These are phyloP conservation scores for Elegia similella DNA, from an alignment of 2,888 invertebrate genomes.

Conservation along the genomic window DNA sequence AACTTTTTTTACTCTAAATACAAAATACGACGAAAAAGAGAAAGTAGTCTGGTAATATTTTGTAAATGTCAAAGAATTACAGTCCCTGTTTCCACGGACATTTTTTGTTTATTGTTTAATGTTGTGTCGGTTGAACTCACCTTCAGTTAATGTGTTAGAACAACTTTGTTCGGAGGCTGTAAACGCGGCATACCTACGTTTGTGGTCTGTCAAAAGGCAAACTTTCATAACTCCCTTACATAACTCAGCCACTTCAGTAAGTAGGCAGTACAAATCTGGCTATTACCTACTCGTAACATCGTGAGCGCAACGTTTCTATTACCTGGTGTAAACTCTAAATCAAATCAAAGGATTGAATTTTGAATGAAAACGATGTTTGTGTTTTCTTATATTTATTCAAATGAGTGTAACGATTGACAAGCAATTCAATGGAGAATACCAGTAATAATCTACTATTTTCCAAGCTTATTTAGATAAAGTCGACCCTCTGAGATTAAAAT, in stretches of 20 bases:
- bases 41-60: background rate
- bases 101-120: background rate
- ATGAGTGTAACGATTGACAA: too few relatives aligned
- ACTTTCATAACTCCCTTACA: constrained; percentile 39
- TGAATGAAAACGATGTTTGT: too few relatives aligned
- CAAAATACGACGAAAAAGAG: background rate
- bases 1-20: constrained; percentile 19
- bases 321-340: background rate
- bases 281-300: background rate
- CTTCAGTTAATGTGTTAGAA: constrained; percentile 29
- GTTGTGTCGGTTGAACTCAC: constrained; percentile 23
- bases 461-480: too few relatives aligned
- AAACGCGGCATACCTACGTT: constrained; percentile 36
- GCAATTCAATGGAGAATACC: too few relatives aligned
- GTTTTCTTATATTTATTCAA: too few relatives aligned
- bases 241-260: constrained; percentile 29
- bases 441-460: too few relatives aligned
- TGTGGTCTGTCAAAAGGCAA: constrained; percentile 51
- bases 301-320: constrained; percentile 1
- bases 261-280: constrained; percentile 21
- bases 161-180: constrained; percentile 35
- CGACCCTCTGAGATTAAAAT: too few relatives aligned
- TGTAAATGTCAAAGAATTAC: too few relatives aligned
- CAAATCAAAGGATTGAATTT: background rate
- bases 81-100: too few relatives aligned